Evolutionary conservation across 2,888 invertebrate genomes (phyloP), one percentile per base, ranked within the genome.

Genomic region (Phaonia tiefii): DNA sequence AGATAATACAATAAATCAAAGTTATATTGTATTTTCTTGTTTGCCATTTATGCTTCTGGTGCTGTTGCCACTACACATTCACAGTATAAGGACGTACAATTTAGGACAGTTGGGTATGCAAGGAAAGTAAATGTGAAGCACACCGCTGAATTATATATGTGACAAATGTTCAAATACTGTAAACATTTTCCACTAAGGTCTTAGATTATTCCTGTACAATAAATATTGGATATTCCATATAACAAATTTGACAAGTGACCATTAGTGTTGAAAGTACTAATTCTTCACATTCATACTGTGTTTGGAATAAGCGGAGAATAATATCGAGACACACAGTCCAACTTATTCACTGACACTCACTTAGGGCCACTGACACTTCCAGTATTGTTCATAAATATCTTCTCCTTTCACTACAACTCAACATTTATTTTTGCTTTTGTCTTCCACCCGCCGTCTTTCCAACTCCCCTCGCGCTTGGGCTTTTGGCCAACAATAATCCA

Each of bases 1-100:
- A 69, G 69, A 42, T 54, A 56, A 56, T 39, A 56, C 69, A 69
- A 69, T 69, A 69, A 69, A 69, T 69, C 69, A 69, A 69, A 42
- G 42, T 56, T 56, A 56, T 69, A 69, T 63, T 63, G 63, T 42
- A 22, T 63, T 63, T 63, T 39, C 20, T 22, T 22, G 11, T 63
- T n/a, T 63, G 3, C 22, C 63, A 39, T 20, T 49, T 49, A 20
- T 60, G 3, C 17, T 39, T 3, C n/a, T n/a, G n/a, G n/a, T n/a
- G n/a, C n/a, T n/a, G n/a, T n/a, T n/a, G n/a, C n/a, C n/a, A n/a
- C n/a, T n/a, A n/a, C n/a, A n/a, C n/a, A n/a, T n/a, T n/a, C n/a
- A 60, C 60, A 39, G 60, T 60, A 17, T 15, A 10, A 1, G 37
- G 60, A 0, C 8, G 8, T 10, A 2, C 4, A 7, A 60, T 60